Evolutionary conservation across 2,113 vertebrate genomes (phyloP).

Genomic region (Aphyosemion australe): DNA sequence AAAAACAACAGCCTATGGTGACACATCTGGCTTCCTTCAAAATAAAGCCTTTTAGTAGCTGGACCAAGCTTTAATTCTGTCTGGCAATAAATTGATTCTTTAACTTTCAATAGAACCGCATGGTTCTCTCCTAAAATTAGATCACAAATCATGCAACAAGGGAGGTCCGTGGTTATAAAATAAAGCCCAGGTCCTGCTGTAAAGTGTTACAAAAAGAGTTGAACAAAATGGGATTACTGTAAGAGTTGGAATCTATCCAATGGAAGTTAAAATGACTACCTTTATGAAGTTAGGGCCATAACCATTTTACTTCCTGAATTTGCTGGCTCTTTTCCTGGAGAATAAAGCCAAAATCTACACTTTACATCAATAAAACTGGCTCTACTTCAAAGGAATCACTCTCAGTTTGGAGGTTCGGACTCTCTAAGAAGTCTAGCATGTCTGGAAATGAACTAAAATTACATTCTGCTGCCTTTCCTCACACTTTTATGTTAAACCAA

Average conservation of each 20-base stretch:
- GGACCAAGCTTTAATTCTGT: conserved; percentile 12
- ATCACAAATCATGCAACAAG: conserved; percentile 17
- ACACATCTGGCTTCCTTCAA: conserved; percentile 33
- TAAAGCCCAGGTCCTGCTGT: conserved; percentile 17
- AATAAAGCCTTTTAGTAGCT: conserved; percentile 21
- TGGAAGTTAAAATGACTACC: neutral
- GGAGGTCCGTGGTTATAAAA: conserved; percentile 11
- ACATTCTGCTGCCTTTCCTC: neutral
- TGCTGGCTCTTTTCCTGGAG: neutral
- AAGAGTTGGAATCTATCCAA: conserved; percentile 3
- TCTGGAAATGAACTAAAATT: conserved; percentile 24
- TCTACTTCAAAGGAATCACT: neutral
- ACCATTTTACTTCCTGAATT: neutral
- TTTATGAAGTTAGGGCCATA: neutral
- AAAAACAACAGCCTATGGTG: conserved; percentile 30
- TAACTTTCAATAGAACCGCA: conserved; percentile 44
- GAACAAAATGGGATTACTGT: conserved; percentile 11
- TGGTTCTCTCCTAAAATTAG: conserved; percentile 29
- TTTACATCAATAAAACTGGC: conserved; percentile 13
- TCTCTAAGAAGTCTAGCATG: conserved; percentile 4
- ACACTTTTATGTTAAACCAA: conserved; percentile 1
- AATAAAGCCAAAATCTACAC: conserved; percentile 14
- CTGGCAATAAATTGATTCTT: conserved; percentile 30
- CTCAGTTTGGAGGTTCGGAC: neutral
- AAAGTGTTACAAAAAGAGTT: conserved; percentile 4